phyloP scores from a whole-genome alignment of 2,888 invertebrate genomes.

The Leptinotarsa haldemani region DNA sequence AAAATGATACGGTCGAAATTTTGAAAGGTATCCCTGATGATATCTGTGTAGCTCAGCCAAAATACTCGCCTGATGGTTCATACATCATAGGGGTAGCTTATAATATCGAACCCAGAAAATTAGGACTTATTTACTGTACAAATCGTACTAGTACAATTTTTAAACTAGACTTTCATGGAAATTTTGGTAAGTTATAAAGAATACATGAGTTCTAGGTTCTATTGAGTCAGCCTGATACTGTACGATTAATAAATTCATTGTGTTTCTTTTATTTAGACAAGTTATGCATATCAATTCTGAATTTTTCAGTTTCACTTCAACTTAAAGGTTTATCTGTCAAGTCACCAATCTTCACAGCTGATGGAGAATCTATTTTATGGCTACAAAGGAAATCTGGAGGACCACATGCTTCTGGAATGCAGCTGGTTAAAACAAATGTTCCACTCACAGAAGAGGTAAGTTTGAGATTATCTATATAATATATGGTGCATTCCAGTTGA shows the following conservation, averaged over 20 bases:
- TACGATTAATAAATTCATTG: too few relatives aligned
- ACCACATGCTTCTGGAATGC: conserved; percentile 78
- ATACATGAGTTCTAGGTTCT: background rate
- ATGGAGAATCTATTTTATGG: conserved; percentile 76
- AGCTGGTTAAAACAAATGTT: conserved; percentile 70
- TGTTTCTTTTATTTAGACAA: too few relatives aligned
- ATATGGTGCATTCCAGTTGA: background rate
- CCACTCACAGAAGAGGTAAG: conserved; percentile 59
- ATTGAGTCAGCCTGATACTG: too few relatives aligned
- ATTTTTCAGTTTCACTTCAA: conserved; percentile 68
- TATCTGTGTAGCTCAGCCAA: conserved; percentile 73
- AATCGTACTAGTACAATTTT: conserved; percentile 78
- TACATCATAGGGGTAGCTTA: conserved; percentile 79
- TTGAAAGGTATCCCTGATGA: conserved; percentile 71
- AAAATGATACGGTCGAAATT: conserved; percentile 70
- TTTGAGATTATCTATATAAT: conserved; percentile 13
- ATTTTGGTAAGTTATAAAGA: conserved; percentile 67
- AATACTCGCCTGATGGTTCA: conserved; percentile 67
- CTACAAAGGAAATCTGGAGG: conserved; percentile 76
- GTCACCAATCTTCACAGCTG: conserved; percentile 74
- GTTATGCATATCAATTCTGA: too few relatives aligned
- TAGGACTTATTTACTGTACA: conserved; percentile 84
- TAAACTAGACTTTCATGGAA: conserved; percentile 69
- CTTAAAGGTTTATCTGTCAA: conserved; percentile 69
- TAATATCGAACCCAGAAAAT: conserved; percentile 75